phyloP scores from a whole-genome alignment of 2,888 invertebrate genomes.

The Caenorhabditis imperialis region DNA sequence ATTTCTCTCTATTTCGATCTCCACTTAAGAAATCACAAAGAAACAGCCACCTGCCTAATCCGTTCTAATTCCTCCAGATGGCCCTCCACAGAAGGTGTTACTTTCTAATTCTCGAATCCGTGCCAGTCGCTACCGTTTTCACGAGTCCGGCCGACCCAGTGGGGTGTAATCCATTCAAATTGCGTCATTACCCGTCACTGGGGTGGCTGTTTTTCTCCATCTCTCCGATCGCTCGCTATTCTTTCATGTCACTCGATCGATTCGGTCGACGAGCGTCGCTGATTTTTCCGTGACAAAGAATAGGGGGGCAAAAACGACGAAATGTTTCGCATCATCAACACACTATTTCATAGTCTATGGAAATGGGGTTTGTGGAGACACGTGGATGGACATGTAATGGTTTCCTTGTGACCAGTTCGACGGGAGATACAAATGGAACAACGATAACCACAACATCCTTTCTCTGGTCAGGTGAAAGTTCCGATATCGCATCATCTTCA shows the following conservation, averaged over 20 bases:
- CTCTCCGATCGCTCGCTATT: conserved; percentile 25
- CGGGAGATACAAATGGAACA: not conserved
- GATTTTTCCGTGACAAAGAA: conserved; percentile 50
- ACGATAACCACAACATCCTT: not conserved
- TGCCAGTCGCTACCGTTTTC: conserved; percentile 43
- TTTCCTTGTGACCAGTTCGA: conserved; percentile 23
- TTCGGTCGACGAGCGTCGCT: conserved; percentile 35
- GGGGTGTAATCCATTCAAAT: conserved; percentile 50
- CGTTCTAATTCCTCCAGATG: conserved; percentile 7
- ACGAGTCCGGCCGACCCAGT: conserved; percentile 45
- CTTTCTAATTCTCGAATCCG: conserved; percentile 10
- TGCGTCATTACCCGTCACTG: conserved; percentile 51
- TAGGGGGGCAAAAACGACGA: conserved; percentile 28
- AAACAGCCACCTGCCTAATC: not conserved
- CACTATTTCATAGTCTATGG: conserved; percentile 35
- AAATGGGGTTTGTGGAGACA: conserved; percentile 13
- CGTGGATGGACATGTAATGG: conserved; percentile 1
- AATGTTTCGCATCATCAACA: conserved; percentile 35
- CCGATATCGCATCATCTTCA: too few species aligned
- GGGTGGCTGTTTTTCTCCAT: conserved; percentile 28
- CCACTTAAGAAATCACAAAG: too few species aligned
- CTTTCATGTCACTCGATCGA: conserved; percentile 39
- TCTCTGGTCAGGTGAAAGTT: too few species aligned
- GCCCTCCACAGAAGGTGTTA: conserved; percentile 5
- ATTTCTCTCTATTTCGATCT: too few species aligned